Evolutionary conservation across 2,113 vertebrate genomes (phyloP).

Genomic region (Candoia aspera): DNA sequence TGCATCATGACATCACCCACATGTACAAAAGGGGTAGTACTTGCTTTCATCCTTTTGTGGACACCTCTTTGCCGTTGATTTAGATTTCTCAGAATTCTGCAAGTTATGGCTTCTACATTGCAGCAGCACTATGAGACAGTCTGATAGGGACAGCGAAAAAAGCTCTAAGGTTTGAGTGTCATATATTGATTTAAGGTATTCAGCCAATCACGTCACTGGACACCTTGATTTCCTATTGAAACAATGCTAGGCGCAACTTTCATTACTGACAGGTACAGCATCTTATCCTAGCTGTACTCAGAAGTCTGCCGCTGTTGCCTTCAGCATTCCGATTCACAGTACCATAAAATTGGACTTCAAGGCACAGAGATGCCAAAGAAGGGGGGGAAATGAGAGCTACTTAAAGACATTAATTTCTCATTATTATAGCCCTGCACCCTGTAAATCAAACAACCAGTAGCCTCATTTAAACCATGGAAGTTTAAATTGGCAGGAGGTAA

Average conservation of each 20-base stretch:
- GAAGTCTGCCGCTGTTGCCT: not conserved
- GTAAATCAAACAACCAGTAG: slow-evolving; percentile 57
- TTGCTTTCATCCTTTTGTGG: not conserved
- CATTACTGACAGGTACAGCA: slow-evolving; percentile 16
- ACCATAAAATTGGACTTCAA: slow-evolving; percentile 25
- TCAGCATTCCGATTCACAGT: slow-evolving; percentile 45
- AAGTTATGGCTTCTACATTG: not conserved
- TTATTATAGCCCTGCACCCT: slow-evolving; percentile 37
- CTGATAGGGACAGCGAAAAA: not conserved
- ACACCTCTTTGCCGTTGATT: not conserved
- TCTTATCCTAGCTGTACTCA: not conserved
- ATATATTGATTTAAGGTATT: not conserved
- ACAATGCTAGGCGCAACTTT: not conserved
- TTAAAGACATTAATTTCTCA: slow-evolving; percentile 58
- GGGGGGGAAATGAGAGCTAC: slow-evolving; percentile 46
- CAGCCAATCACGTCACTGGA: not conserved
- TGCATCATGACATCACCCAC: not conserved
- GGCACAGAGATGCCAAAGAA: slow-evolving; percentile 24
- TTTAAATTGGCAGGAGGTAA: slow-evolving; percentile 49
- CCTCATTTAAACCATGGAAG: slow-evolving; percentile 41
- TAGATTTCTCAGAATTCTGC: not conserved
- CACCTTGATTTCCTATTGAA: not conserved
- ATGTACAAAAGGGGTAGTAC: not conserved
- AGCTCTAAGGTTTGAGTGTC: not conserved
- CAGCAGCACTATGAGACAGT: not conserved